Base-by-base conservation (phyloP, 2,797 vertebrate genomes). In the Peromyscus melanophrys region DNA sequence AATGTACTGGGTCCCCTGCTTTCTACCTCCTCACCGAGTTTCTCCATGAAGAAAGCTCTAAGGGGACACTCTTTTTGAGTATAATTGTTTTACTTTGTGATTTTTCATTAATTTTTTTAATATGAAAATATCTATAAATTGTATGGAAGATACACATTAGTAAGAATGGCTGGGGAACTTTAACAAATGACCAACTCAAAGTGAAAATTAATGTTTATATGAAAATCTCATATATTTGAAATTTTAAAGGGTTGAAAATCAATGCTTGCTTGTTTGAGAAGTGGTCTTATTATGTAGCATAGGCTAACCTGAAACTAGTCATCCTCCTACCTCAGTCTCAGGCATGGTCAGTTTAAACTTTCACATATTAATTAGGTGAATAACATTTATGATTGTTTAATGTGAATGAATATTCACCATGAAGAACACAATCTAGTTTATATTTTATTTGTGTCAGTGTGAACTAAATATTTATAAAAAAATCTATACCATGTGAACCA, bases 401-500 rank as follows among this genome's bases (percentile, higher is more conserved):
- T 37, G 23, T 78, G 85, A 34, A 7, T 92, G 59, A 90, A 13
- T 55, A 80, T 96, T 96, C 10, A 2, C 27, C 37, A 29, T 52
- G 9, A 84, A 14, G 3, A 95, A 37, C 23, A 65, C 21, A 25
- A 34, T 93, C 37, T 90, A 21, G 25, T 49, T 89, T 89, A n/a
- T 16, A 59, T 63, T 90, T 75, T 81, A 12, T 86, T 96, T 84
- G 75, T 31, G 43, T 25, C 6, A 73, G 1, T 75, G 59, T 96
- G 73, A 82, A 57, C 89, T 85, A 94, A 92, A 89, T 9, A 82
- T 13, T 8, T 85, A 27, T 95, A 87, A 84, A 96, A 87, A 87
- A 86, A 75, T 86, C 8, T 61, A 21, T 73, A 52, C 27, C 3
- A 75, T 37, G 43, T 29, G 55, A 75, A n/a, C 31, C 4, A 37